A percentile compares a stretch with the other conserved stretches of the same genome.
These are phyloP conservation scores for Eupristina koningsbergeri DNA, from an alignment of 1,140 invertebrate species.

Conservation along the genomic window DNA sequence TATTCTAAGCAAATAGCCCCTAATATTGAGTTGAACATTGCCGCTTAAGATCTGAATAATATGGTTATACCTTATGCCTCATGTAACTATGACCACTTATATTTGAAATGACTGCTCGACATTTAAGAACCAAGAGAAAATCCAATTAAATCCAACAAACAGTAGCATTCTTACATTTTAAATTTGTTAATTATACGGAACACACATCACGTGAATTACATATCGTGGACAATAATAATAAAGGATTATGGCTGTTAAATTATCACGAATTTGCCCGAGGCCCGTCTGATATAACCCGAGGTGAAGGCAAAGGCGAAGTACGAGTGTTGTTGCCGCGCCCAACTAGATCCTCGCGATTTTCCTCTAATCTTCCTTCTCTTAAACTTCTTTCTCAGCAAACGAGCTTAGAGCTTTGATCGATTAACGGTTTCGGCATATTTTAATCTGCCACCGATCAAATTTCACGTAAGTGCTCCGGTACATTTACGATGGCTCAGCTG, in stretches of 20 bases:
- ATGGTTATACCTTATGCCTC: background rate
- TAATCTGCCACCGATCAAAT: background rate
- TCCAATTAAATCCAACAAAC: background rate
- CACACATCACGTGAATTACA: conserved; percentile 21
- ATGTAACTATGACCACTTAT: background rate
- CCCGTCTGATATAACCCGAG: conserved; percentile 23
- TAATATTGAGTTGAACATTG: background rate
- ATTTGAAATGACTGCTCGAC: background rate
- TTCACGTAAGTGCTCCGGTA: background rate
- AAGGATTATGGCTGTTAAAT: background rate
- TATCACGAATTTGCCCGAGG: background rate
- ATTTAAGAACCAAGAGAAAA: background rate
- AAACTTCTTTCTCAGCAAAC: background rate
- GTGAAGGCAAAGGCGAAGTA: background rate
- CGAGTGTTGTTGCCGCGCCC: background rate
- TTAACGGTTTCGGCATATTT: background rate
- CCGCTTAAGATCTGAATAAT: background rate
- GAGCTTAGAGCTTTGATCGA: background rate
- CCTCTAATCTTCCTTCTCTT: background rate
- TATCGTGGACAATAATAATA: background rate
- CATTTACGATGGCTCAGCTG: background rate
- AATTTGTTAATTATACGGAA: background rate
- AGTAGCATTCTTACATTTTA: background rate
- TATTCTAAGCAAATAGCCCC: no score
- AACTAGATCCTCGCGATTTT: background rate